Evolutionary conservation across 2,113 vertebrate species (phyloP), one percentile per base, ranked within the genome.

Genomic region (Chionis minor): DNA sequence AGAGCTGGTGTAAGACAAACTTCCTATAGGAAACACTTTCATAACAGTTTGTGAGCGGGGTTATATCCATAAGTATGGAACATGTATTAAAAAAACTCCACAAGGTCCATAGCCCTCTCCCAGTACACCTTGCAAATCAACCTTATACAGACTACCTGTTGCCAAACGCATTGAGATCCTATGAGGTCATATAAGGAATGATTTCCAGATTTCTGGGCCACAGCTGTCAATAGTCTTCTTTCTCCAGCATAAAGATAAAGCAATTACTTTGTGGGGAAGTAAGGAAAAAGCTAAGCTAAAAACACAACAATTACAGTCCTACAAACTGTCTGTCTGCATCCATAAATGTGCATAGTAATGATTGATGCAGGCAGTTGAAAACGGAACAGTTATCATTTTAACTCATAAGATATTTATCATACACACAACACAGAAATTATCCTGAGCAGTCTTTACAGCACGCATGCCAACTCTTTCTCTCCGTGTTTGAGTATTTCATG

Each of bases 161-260:
- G 90, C 78, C 73, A 92, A 85, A 89, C 42, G 51, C 86, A 71
- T 94, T 87, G 81, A 82, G 77, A 96, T 65, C 66, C 58, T 78
- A 54, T 93, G 83, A 97, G 30, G 65, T 96, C 83, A 95, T 27
- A 38, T 65, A 86, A 90, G 16, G 47, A 95, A 91, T 33, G 32
- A 88, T 81, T 95, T 96, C 86, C 89, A 95, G 86, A 92, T 32
- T 95, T 91, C 80, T 95, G 90, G 69, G 75, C 32, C 52, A 90
- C 92, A 95, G 85, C 92, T 95, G 79, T 81, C 80, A 86, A 32
- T 20, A 78, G 69, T 47, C 94, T 70, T 66, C 59, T 66, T 94
- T 84, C 66, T 83, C 56, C 49, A 77, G 32, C 51, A 92, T 28
- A 30, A 77, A 87, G 65, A 83, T 54, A 88, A 81, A 93, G 49